These are phyloP conservation scores for Parthenolecanium corni DNA, from an alignment of 2,888 invertebrate genomes.

Conservation along the genomic window DNA sequence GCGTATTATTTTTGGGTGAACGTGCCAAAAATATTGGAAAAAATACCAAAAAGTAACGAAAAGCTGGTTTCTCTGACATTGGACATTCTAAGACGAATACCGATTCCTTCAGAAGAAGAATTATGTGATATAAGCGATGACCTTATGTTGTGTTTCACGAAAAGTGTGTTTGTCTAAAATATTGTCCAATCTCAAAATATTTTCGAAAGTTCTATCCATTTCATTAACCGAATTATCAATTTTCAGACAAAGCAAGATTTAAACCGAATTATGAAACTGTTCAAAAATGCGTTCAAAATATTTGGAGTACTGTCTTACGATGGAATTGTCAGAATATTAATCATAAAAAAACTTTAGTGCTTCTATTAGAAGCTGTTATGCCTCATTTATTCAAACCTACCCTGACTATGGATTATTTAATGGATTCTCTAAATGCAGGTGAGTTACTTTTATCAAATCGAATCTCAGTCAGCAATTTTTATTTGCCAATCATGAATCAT, in stretches of 20 bases:
- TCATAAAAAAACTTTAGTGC: conserved; percentile 66
- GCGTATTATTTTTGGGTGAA: conserved; percentile 22
- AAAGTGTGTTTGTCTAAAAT: conserved; percentile 10
- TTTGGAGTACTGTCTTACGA: conserved; percentile 6
- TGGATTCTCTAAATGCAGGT: conserved; percentile 76
- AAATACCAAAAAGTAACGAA: conserved; percentile 3
- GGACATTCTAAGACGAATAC: conserved; percentile 4
- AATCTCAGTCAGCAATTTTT: background rate
- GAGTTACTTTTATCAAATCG: conserved; percentile 28
- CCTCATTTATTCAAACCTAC: conserved; percentile 68
- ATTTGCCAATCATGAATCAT: background rate
- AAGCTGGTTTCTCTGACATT: background rate
- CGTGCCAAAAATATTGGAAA: conserved; percentile 1
- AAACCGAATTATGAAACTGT: conserved; percentile 11
- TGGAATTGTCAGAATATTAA: conserved; percentile 44
- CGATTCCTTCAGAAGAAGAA: conserved; percentile 24
- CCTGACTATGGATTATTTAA: conserved; percentile 78
- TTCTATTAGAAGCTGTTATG: conserved; percentile 71
- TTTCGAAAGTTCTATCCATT: too few relatives aligned
- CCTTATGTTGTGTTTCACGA: conserved; percentile 11
- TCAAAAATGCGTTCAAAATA: conserved; percentile 7
- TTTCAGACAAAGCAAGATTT: conserved; percentile 21
- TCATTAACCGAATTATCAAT: background rate
- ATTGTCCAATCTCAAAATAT: background rate
- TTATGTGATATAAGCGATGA: conserved; percentile 4